These are phyloP conservation scores for Selenia dentaria DNA, from an alignment of 2,888 invertebrate species.

Conservation along the genomic window DNA sequence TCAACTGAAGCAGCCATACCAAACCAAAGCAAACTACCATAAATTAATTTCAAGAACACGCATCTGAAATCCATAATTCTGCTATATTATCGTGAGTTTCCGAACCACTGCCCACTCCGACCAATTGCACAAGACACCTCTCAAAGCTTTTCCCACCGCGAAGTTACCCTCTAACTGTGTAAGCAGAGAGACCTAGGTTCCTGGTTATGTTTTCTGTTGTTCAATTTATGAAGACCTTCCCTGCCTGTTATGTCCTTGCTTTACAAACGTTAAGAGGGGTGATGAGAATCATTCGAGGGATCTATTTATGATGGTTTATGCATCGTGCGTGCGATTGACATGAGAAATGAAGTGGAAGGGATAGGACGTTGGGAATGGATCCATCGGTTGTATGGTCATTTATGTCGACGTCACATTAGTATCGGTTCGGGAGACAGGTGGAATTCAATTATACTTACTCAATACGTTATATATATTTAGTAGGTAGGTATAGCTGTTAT, in stretches of 20 bases:
- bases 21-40: constrained; percentile 32
- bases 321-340: constrained; percentile 57
- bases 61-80: constrained; percentile 62
- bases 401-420: constrained; percentile 36
- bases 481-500: no score
- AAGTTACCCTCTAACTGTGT: constrained; percentile 26
- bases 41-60: constrained; percentile 47
- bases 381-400: constrained; percentile 44
- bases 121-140: constrained; percentile 49
- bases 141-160: constrained; percentile 27
- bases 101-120: constrained; percentile 56
- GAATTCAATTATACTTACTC: constrained; percentile 7
- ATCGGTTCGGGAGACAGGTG: constrained; percentile 24
- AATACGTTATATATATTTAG: neutral
- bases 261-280: constrained; percentile 24
- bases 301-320: constrained; percentile 44
- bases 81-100: constrained; percentile 70
- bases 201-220: constrained; percentile 38
- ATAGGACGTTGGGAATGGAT: constrained; percentile 46
- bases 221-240: constrained; percentile 48
- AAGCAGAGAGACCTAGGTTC: constrained; percentile 36
- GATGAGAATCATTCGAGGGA: constrained; percentile 29
- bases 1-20: constrained; percentile 17
- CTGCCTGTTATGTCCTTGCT: constrained; percentile 30
- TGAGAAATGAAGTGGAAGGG: constrained; percentile 63